These are phyloP conservation scores for Rutpela maculata DNA, from an alignment of 2,888 invertebrate genomes.

Conservation along the genomic window DNA sequence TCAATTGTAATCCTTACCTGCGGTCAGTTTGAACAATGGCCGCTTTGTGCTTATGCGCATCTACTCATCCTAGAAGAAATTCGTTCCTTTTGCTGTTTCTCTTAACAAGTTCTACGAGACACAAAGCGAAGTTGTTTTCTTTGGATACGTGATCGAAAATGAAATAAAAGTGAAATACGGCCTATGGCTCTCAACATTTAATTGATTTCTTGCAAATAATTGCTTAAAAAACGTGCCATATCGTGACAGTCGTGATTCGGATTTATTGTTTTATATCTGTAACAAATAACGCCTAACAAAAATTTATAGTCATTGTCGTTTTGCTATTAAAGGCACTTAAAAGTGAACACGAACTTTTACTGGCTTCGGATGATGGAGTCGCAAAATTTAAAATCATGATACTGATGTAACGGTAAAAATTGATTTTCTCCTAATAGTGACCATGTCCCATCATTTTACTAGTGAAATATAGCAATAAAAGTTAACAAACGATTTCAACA, in stretches of 20 bases:
- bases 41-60: neutral
- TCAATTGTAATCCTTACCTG: neutral
- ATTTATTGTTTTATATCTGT: slow-evolving; percentile 34
- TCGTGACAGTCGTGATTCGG: slow-evolving; percentile 33
- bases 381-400: too few species aligned
- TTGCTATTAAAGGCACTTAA: slow-evolving; percentile 3
- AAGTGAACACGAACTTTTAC: neutral
- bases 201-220: slow-evolving; percentile 36
- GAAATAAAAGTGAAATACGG: slow-evolving; percentile 33
- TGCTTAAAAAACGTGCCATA: slow-evolving; percentile 17
- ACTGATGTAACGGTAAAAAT: too few species aligned
- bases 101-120: slow-evolving; percentile 9
- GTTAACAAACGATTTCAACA: too few species aligned
- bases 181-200: slow-evolving; percentile 32
- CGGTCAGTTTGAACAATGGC: slow-evolving; percentile 17
- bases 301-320: neutral
- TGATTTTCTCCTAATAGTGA: too few species aligned
- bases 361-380: neutral
- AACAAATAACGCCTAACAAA: slow-evolving; percentile 5
- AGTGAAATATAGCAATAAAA: too few species aligned
- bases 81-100: slow-evolving; percentile 29
- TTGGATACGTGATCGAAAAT: slow-evolving; percentile 26
- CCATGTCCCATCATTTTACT: too few species aligned
- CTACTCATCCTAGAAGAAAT: slow-evolving; percentile 29
- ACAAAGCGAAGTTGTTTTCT: slow-evolving; percentile 25